A percentile compares a stretch with the other conserved stretches of the same genome.
Conservation (phyloP, 2,113 vertebrate species). For the Psettodes erumei region DNA sequence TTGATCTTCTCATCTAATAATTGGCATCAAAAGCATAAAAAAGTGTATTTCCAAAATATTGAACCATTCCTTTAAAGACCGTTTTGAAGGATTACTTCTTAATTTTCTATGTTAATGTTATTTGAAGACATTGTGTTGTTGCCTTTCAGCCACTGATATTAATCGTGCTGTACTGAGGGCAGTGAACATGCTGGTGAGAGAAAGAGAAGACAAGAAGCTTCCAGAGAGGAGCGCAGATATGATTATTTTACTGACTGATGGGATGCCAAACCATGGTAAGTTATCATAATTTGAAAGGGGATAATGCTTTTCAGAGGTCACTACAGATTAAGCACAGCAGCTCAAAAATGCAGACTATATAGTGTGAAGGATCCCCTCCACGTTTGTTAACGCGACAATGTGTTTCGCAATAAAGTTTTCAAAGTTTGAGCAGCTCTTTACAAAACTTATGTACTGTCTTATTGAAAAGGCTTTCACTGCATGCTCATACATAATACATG, state of each 20-base stretch:
- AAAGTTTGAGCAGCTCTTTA: neutral
- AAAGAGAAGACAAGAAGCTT: constrained; percentile 40
- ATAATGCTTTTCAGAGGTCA: neutral
- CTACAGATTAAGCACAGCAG: neutral
- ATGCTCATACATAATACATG: neutral
- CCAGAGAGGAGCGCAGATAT: constrained; percentile 77
- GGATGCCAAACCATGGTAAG: constrained; percentile 69
- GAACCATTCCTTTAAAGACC: neutral
- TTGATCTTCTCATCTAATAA: neutral
- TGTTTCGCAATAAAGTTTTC: neutral
- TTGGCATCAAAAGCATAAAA: neutral
- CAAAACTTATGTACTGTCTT: no score
- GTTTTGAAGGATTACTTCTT: neutral
- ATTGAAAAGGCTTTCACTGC: neutral
- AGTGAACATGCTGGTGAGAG: constrained; percentile 61
- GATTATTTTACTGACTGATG: constrained; percentile 84
- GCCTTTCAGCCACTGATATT: constrained; percentile 76
- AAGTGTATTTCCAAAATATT: no score
- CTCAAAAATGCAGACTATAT: no score
- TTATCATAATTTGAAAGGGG: neutral
- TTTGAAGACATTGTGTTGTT: neutral
- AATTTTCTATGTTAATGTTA: neutral
- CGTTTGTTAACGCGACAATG: neutral
- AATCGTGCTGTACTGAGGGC: constrained; percentile 72
- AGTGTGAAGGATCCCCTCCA: neutral